These are phyloP conservation scores for Pygmarrhopalites habei DNA, from an alignment of 1,140 invertebrate species.

Conservation along the genomic window DNA sequence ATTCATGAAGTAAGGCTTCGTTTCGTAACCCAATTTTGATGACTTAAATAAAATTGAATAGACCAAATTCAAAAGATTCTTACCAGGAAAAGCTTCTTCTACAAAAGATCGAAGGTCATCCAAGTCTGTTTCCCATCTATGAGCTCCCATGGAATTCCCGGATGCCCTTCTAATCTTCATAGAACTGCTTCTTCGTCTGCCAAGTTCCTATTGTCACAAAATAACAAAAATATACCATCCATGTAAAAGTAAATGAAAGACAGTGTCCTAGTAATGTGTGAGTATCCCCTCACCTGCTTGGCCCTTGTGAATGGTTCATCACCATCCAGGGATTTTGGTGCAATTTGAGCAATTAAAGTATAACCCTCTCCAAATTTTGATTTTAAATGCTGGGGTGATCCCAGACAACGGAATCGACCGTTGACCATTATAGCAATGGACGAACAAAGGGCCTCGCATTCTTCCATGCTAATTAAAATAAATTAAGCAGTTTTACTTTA, in stretches of 20 bases:
- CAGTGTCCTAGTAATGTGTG: neutral
- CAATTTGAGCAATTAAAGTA: conserved; percentile 43
- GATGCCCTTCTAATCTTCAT: conserved; percentile 20
- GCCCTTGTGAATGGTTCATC: conserved; percentile 32
- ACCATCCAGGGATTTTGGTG: conserved; percentile 23
- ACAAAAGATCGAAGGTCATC: conserved; percentile 35
- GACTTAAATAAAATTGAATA: neutral
- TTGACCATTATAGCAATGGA: conserved; percentile 52
- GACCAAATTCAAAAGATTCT: neutral
- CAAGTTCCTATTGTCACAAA: conserved; percentile 36
- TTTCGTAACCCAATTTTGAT: neutral
- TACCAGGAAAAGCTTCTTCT: conserved; percentile 35
- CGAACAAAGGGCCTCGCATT: conserved; percentile 51
- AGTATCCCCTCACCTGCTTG: conserved; percentile 26
- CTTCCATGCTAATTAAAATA: conserved; percentile 46
- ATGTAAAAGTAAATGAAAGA: neutral
- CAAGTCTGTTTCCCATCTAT: conserved; percentile 36
- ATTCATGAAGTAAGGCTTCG: neutral
- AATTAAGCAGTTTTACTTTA: neutral
- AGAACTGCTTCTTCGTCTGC: conserved; percentile 31
- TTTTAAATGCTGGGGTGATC: conserved; percentile 50
- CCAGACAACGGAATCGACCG: conserved; percentile 49
- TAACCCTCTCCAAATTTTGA: conserved; percentile 57
- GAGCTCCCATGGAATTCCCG: conserved; percentile 25
- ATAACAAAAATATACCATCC: neutral